Base-by-base conservation (phyloP, 2,113 vertebrate genomes). In the Equus quagga region DNA sequence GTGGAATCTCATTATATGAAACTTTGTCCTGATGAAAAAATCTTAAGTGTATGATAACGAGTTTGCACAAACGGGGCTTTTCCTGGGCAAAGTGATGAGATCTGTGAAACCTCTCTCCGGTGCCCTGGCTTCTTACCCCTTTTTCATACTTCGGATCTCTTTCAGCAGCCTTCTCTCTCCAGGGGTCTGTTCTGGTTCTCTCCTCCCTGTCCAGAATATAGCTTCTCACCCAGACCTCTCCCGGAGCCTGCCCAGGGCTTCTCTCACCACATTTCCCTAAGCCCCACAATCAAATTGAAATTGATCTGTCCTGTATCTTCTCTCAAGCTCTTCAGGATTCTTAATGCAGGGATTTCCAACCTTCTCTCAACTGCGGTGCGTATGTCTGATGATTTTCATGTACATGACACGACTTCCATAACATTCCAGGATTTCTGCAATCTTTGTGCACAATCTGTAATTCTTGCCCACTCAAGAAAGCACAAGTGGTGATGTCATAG, bases 11-110 rank as follows among this genome's bases (percentile, higher is more conserved):
- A 96, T 95, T 97, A 75, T 23, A 56, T 81, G 41, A 84, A 96
- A 95, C 18, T 85, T 83, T 92, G 15, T 96, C 79, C 65, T 78
- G 13, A 92, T 97, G 75, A 84, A 96, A 96, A 90, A 78, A 90
- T 83, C 73, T 58, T 46, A 87, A 92, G 14, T 87, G 46, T 69
- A 79, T 67, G 56, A 94, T 60, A 79, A 83, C 4, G 1, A 95
- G 81, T 5, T 90, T 96, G 15, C 28, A 51, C 41, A 95, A 60
- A 76, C 19, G 31, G 6, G 3, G 5, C n/a, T 90, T 78, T 0
- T 94, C 31, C 26, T 54, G 28, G 17, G 8, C 2, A 81, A 86
- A 78, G 69, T 79, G 78, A 49, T 56, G 28, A 89, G 41, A 76
- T 28, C 6, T 28, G 6, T 86, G 69, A 82, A 72, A 46, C 19